Conservation (phyloP, 2,797 vertebrate genomes). For the Acipenser transmontanus region DNA sequence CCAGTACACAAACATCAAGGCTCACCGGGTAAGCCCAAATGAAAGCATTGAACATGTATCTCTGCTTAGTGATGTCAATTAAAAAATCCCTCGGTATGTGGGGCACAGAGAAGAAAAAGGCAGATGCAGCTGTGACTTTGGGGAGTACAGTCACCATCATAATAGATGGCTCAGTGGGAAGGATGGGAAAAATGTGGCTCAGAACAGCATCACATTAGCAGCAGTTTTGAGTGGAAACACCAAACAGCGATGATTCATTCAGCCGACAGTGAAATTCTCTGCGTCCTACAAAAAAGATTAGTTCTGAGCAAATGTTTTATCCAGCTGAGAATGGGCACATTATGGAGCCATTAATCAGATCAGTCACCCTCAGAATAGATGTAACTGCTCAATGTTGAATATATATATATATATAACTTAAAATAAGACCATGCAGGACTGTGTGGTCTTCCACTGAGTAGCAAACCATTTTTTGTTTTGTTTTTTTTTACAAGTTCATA, state of each 20-base stretch:
- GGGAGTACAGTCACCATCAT: conserved; percentile 43
- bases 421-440: too few species aligned
- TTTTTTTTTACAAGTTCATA: too few species aligned
- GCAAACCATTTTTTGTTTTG: too few species aligned
- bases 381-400: conserved; percentile 29
- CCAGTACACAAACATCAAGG: not conserved
- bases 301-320: conserved; percentile 39
- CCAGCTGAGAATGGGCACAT: conserved; percentile 34
- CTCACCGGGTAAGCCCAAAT: not conserved
- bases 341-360: conserved; percentile 40
- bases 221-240: conserved; percentile 25
- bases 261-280: conserved; percentile 29
- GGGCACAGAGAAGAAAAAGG: conserved; percentile 46
- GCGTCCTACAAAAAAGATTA: conserved; percentile 28
- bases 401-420: too few species aligned
- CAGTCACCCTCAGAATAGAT: conserved; percentile 32
- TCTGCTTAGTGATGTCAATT: conserved; percentile 28
- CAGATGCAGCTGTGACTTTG: conserved; percentile 24
- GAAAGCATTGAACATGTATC: conserved; percentile 13
- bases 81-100: conserved; percentile 53
- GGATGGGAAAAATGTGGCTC: conserved; percentile 22
- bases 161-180: conserved; percentile 38
- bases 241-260: conserved; percentile 41
- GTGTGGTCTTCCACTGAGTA: too few species aligned
- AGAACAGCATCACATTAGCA: conserved; percentile 19